Evolutionary conservation across 2,888 invertebrate species (phyloP).

Genomic region (Lasioglossum calceatum): DNA sequence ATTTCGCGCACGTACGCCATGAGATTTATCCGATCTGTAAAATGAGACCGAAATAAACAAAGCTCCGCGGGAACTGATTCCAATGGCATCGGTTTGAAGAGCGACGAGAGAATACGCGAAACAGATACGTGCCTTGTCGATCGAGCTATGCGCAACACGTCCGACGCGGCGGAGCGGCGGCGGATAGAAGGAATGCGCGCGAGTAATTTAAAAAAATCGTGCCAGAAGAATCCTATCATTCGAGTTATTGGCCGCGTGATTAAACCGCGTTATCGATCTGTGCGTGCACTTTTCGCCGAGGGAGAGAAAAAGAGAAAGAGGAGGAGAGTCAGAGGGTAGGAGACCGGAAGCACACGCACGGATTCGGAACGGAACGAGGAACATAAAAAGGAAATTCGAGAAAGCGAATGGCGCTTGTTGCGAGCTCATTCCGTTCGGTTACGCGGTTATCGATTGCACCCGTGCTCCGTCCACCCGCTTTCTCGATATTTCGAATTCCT

Average conservation of each 20-base stretch:
- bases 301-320: neutral
- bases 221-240: constrained; percentile 21
- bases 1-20: neutral
- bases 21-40: neutral
- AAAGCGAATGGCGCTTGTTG: constrained; percentile 32
- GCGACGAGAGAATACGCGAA: neutral
- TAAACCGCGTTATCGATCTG: constrained; percentile 46
- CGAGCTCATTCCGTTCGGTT: constrained; percentile 32
- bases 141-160: neutral
- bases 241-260: constrained; percentile 19
- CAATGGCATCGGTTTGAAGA: neutral
- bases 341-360: neutral
- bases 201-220: constrained; percentile 26
- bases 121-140: neutral
- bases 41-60: neutral
- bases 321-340: neutral
- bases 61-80: constrained; percentile 1
- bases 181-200: neutral
- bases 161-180: too few species aligned
- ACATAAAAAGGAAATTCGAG: constrained; percentile 33
- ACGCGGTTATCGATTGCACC: constrained; percentile 44
- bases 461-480: constrained; percentile 9
- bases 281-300: constrained; percentile 5
- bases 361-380: constrained; percentile 20
- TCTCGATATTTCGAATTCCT: constrained; percentile 28